Percentiles rank a stretch among this genome's conserved stretches.
phyloP scores from a whole-genome alignment of 1,140 invertebrate genomes.

The Oncopodura yosiiana region DNA sequence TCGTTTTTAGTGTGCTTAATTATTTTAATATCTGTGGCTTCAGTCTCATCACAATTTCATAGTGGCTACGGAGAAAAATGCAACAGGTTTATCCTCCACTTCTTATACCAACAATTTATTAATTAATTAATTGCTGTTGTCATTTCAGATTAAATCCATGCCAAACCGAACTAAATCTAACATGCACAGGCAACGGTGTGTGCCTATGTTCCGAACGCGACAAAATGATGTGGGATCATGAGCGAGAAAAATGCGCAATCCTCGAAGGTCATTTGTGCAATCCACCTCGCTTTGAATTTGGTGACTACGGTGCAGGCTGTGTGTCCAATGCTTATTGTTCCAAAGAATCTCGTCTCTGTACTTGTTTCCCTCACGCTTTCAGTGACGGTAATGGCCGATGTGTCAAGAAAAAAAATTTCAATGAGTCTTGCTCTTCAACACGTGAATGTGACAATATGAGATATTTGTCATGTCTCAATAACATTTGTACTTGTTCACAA shows the following conservation, averaged over 20 bases:
- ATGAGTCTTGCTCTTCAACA: conserved; percentile 9
- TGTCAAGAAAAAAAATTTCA: conserved; percentile 15
- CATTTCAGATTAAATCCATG: conserved; percentile 14
- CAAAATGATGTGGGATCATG: conserved; percentile 14
- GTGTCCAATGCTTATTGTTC: conserved; percentile 18
- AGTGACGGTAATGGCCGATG: conserved; percentile 11
- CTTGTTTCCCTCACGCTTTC: conserved; percentile 12
- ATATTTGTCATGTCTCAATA: conserved; percentile 16
- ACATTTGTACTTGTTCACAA: conserved; percentile 12
- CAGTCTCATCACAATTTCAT: too few species aligned
- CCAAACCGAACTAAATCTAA: conserved; percentile 10
- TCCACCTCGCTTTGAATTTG: conserved; percentile 9
- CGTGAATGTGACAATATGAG: conserved; percentile 15
- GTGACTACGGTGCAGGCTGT: conserved; percentile 21
- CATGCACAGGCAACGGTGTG: conserved; percentile 9
- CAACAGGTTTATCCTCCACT: too few species aligned
- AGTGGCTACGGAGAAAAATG: too few species aligned
- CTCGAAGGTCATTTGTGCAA: conserved; percentile 15
- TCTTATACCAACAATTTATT: too few species aligned
- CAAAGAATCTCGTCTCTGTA: conserved; percentile 1
- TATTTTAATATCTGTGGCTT: too few species aligned
- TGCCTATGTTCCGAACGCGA: conserved; percentile 13
- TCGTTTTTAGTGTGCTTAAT: too few species aligned
- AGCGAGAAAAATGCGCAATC: conserved; percentile 18
- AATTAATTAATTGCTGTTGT: neutral